Conservation (phyloP, 1,140 invertebrate genomes). For the Zaprionus tsacasi region DNA sequence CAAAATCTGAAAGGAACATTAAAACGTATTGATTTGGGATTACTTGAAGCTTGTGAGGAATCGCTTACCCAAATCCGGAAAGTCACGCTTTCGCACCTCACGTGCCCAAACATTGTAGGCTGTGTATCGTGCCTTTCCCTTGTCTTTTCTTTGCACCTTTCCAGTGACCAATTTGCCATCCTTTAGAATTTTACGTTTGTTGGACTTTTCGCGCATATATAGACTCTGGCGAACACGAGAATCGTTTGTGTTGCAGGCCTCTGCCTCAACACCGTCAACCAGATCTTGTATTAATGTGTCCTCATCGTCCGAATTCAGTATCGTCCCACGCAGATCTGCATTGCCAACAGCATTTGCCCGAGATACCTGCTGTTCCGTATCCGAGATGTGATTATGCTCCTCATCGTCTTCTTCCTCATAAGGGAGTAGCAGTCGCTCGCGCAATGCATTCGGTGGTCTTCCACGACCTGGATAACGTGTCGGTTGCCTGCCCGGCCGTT, state of each 20-base stretch:
- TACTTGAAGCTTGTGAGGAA: not conserved
- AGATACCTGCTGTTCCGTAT: slow-evolving; percentile 26
- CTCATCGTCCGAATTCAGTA: slow-evolving; percentile 74
- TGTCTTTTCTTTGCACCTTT: slow-evolving; percentile 89
- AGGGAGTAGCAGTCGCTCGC: slow-evolving; percentile 41
- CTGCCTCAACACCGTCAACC: slow-evolving; percentile 75
- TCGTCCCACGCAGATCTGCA: slow-evolving; percentile 29
- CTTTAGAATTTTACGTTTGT: slow-evolving; percentile 91
- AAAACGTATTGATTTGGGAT: not conserved
- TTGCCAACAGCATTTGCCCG: slow-evolving; percentile 9
- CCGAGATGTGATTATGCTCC: slow-evolving; percentile 45
- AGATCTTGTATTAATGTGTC: slow-evolving; percentile 77
- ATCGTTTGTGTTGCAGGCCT: slow-evolving; percentile 77
- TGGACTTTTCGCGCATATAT: slow-evolving; percentile 91
- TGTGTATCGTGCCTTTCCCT: slow-evolving; percentile 91
- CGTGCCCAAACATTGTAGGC: slow-evolving; percentile 96
- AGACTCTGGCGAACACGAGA: slow-evolving; percentile 86
- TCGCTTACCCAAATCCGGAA: slow-evolving; percentile 87
- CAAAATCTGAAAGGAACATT: slow-evolving; percentile 87
- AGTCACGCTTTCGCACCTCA: slow-evolving; percentile 88
- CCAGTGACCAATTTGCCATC: slow-evolving; percentile 88
- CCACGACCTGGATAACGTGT: slow-evolving; percentile 58
- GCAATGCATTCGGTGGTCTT: slow-evolving; percentile 63
- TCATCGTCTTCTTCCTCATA: slow-evolving; percentile 41
- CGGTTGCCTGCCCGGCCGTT: slow-evolving; percentile 53